Base-by-base conservation (phyloP, 2,888 invertebrate species). In the Rhorus exstirpatorius region DNA sequence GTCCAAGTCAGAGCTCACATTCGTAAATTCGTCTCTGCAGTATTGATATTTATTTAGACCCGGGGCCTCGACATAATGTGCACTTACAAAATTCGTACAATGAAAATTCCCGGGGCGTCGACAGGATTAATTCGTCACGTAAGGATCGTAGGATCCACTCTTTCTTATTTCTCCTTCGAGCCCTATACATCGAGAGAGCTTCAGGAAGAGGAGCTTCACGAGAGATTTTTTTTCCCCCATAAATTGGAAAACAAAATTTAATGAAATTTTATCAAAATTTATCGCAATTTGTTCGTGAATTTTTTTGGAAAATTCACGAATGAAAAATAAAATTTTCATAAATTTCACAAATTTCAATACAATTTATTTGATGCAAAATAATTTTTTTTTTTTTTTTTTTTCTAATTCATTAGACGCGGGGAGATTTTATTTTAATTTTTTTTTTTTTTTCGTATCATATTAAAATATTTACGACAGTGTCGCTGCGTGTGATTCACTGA, bases 51-150 rank as follows among this genome's bases (percentile, higher is more conserved):
- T 76, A 71, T 81, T 78, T 78, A 78, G 72, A 53, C 51, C 24
- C 21, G 24, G 24, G 55, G 35, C 51, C n/a, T n/a, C n/a, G n/a
- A n/a, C 26, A 44, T 6, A n/a, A n/a, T 51, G 10, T 44, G 21
- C 26, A 7, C 21, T 51, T 76, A 46, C 21, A 24, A 46, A 24
- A 49, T 67, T 41, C 44, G 24, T 21, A 60, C 58, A 51, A 61
- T 44, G 58, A 35, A n/a, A 58, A 35, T 41, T 51, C 35, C 26
- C 14, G 81, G 67, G 46, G 58, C 49, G 21, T 44, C 44, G 46
- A 72, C 44, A 41, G 53, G 81, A 81, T 81, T 78, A 61, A 81
- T 78, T 78, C 81, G 77, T 72, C 72, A 68, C 75, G 63, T 44
- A 35, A 76, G 60, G 58, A 21, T n/a, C n/a, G n/a, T n/a, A 80